These are phyloP conservation scores for Ranitomeya imitator DNA, from an alignment of 2,113 vertebrate genomes.

Conservation along the genomic window DNA sequence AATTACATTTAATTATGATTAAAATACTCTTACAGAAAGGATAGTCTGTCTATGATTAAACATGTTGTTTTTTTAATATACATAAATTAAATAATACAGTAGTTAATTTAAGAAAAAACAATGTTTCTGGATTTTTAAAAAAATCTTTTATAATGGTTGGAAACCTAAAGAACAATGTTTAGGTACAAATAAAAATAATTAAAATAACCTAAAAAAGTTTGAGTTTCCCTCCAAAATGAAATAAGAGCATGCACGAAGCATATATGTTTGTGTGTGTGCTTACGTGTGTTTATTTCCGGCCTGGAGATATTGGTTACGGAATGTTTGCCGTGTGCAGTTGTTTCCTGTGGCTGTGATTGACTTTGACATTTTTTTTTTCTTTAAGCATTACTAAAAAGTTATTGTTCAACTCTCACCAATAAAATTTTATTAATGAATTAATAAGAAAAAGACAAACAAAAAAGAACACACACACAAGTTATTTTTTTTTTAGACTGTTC, in stretches of 20 bases:
- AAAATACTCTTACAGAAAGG: not conserved
- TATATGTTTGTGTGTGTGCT: not conserved
- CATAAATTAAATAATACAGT: not conserved
- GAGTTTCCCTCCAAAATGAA: not conserved
- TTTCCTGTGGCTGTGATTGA: not conserved
- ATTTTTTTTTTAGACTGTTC: not conserved
- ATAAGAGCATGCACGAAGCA: not conserved
- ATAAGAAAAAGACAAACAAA: not conserved
- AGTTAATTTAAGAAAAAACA: not conserved
- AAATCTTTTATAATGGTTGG: not conserved
- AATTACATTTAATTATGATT: not conserved
- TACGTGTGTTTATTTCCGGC: not conserved
- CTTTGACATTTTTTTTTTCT: not conserved
- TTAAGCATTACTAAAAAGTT: not conserved
- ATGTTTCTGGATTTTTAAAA: not conserved
- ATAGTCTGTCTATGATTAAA: too few relatives aligned
- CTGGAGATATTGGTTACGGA: not conserved
- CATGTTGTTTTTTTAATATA: not conserved
- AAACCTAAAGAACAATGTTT: not conserved
- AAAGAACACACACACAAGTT: not conserved
- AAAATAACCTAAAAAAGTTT: not conserved
- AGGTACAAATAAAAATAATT: not conserved
- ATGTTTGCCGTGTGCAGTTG: not conserved
- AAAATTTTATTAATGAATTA: not conserved
- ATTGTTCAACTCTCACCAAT: not conserved